These are phyloP conservation scores for Pempheris klunzingeri DNA, from an alignment of 2,797 vertebrate species.

Conservation along the genomic window DNA sequence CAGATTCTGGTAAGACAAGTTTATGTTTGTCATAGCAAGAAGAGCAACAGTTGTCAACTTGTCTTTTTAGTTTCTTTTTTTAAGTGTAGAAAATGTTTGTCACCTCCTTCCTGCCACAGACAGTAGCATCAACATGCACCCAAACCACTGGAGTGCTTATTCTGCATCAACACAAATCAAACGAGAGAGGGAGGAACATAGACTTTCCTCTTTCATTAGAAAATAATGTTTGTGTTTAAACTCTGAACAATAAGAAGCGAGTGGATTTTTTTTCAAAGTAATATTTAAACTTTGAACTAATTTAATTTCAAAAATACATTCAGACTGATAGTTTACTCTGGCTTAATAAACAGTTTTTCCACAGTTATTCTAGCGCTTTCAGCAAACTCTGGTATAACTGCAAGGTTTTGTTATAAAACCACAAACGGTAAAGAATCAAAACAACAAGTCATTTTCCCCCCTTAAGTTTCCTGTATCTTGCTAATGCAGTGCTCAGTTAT, in stretches of 20 bases:
- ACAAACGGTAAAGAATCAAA: neutral
- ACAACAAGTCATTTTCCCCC: neutral
- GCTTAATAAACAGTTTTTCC: neutral
- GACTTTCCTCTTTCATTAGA: neutral
- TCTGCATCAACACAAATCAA: neutral
- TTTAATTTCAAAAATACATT: neutral
- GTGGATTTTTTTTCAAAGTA: no score
- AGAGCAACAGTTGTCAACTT: conserved; percentile 30
- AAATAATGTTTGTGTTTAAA: neutral
- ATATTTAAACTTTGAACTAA: neutral
- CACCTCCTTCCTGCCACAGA: conserved; percentile 15
- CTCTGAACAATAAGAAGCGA: no score
- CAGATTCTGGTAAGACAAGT: conserved; percentile 10
- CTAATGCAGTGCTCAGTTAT: conserved; percentile 28
- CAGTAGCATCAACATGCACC: neutral
- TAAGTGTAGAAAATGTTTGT: conserved; percentile 25
- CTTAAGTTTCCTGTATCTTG: neutral
- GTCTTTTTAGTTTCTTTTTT: conserved; percentile 16
- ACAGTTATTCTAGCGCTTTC: neutral
- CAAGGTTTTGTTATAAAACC: neutral
- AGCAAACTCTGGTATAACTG: no score
- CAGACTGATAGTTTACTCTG: neutral
- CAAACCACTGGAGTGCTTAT: neutral
- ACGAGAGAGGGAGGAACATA: neutral
- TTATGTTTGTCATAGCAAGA: conserved; percentile 21